Evolutionary conservation across 2,113 vertebrate species (phyloP).

Genomic region (Gobio gobio): DNA sequence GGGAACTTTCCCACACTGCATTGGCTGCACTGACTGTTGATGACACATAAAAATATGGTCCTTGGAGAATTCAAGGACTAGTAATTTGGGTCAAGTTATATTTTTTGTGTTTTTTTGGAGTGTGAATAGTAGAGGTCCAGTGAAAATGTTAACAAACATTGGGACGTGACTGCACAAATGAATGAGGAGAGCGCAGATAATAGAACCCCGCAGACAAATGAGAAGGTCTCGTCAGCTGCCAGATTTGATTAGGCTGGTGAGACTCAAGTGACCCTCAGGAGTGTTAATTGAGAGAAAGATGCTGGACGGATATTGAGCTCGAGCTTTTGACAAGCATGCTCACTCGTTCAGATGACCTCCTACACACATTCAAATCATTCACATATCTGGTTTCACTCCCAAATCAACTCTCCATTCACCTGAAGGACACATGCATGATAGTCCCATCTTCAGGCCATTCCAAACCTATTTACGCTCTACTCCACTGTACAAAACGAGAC

Average conservation of each 20-base stretch:
- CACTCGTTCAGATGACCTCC: conserved; percentile 4
- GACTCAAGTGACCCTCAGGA: conserved; percentile 57
- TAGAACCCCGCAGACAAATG: conserved; percentile 29
- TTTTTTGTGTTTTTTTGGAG: background rate
- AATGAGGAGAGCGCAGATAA: background rate
- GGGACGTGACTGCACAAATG: background rate
- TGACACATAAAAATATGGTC: background rate
- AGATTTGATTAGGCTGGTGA: conserved; percentile 51
- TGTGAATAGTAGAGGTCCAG: background rate
- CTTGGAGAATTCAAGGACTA: conserved; percentile 19
- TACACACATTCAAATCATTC: background rate
- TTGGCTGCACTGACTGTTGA: background rate
- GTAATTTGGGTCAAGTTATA: conserved; percentile 8
- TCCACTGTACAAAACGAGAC: background rate
- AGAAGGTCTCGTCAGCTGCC: conserved; percentile 57
- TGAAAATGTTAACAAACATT: background rate
- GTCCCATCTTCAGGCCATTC: background rate
- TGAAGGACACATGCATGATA: background rate
- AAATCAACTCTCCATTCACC: background rate
- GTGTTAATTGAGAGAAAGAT: conserved; percentile 46
- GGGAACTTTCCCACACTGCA: conserved; percentile 61
- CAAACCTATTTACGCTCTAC: background rate
- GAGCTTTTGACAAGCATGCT: conserved; percentile 31
- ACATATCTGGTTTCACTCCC: conserved; percentile 50
- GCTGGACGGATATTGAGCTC: background rate